These are phyloP conservation scores for Acronicta aceris DNA, from an alignment of 2,888 invertebrate species.

Conservation along the genomic window DNA sequence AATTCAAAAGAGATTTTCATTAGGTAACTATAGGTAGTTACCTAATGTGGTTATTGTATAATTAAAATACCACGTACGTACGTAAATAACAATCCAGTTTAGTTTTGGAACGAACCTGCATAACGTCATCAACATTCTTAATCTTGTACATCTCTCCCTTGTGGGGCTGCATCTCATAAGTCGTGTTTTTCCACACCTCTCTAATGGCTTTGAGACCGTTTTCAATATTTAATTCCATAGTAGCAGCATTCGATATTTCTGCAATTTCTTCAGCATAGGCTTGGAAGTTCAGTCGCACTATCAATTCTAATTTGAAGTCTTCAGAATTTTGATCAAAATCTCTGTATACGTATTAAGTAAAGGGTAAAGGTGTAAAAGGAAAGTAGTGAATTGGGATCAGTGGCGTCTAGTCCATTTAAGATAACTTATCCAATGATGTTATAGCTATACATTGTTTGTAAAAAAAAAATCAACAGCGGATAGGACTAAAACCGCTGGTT, in stretches of 20 bases:
- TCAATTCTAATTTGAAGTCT: slow-evolving; percentile 94
- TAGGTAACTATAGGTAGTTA: background rate
- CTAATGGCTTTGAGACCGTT: slow-evolving; percentile 92
- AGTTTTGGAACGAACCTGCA: slow-evolving; percentile 81
- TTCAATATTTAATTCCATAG: slow-evolving; percentile 96
- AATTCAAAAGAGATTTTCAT: background rate
- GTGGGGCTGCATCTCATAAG: slow-evolving; percentile 92
- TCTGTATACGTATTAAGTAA: slow-evolving; percentile 68
- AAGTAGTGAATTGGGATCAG: background rate
- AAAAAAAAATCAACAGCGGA: too few relatives aligned
- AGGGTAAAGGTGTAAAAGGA: background rate
- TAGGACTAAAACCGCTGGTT: too few relatives aligned
- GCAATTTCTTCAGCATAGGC: slow-evolving; percentile 94
- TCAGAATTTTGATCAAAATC: slow-evolving; percentile 94
- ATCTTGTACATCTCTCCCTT: slow-evolving; percentile 92
- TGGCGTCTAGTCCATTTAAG: background rate
- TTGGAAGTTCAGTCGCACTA: slow-evolving; percentile 95
- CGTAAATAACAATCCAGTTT: background rate
- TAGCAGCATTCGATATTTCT: slow-evolving; percentile 96
- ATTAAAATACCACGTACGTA: too few relatives aligned
- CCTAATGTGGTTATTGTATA: background rate
- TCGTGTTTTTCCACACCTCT: slow-evolving; percentile 92
- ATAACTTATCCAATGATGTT: too few relatives aligned
- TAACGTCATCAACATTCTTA: slow-evolving; percentile 94
- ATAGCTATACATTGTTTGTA: too few relatives aligned